Percentiles rank a stretch among this genome's conserved stretches.
Conservation (phyloP, 2,113 vertebrate species). For the Phrynosoma platyrhinos region DNA sequence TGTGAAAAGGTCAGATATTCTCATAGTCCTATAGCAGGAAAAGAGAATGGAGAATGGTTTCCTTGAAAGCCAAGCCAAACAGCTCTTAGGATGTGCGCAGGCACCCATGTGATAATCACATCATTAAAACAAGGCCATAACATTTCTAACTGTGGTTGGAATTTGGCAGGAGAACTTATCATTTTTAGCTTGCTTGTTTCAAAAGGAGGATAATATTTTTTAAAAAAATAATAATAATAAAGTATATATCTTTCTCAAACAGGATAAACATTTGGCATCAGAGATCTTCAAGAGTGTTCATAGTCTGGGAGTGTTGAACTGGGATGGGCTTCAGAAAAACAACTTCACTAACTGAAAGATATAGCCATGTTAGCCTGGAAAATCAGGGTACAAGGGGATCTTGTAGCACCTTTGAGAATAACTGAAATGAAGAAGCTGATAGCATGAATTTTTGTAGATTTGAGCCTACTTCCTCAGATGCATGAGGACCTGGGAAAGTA, state of each 20-base stretch:
- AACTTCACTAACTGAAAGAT: not conserved
- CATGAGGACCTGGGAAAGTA: no score
- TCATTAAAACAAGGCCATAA: not conserved
- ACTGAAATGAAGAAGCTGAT: no score
- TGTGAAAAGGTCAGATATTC: not conserved
- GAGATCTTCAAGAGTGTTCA: not conserved
- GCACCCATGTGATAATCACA: not conserved
- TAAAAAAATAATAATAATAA: no score
- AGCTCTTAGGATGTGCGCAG: not conserved
- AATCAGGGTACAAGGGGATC: no score
- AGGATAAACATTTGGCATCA: no score
- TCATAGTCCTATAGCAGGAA: slow-evolving; percentile 14
- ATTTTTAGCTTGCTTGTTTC: not conserved
- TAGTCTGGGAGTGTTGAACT: not conserved
- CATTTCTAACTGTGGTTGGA: not conserved
- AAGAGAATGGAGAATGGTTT: rapidly evolving
- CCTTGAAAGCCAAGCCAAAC: slow-evolving; percentile 1
- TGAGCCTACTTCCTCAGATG: no score
- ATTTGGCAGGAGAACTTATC: slow-evolving; percentile 18
- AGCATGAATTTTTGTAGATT: no score
- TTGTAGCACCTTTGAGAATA: no score
- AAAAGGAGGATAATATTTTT: not conserved
- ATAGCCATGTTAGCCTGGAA: no score
- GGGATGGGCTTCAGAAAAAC: not conserved
- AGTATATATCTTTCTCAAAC: no score